Evolutionary conservation across 2,113 vertebrate genomes (phyloP).

Genomic region (Chaenocephalus aceratus): DNA sequence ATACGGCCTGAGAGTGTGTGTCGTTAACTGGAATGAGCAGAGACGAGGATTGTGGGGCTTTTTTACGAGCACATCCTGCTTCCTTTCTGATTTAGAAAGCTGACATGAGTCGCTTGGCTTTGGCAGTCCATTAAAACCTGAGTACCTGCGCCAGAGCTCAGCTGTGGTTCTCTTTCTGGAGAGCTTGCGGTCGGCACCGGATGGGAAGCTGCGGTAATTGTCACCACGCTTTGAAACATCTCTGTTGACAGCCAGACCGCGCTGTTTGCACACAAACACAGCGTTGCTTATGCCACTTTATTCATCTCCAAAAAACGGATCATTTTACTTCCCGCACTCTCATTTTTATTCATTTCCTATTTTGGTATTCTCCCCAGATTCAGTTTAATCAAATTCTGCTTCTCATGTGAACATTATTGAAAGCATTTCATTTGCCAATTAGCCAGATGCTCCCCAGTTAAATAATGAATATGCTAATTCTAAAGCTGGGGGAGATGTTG

Average conservation of each 20-base stretch:
- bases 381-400: constrained; percentile 76
- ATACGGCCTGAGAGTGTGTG: constrained; percentile 60
- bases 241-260: constrained; percentile 23
- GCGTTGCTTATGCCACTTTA: constrained; percentile 34
- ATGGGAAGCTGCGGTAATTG: constrained; percentile 25
- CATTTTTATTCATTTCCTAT: constrained; percentile 62
- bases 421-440: constrained; percentile 81
- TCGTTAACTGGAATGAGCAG: constrained; percentile 74
- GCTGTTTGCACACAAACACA: constrained; percentile 56
- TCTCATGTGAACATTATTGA: constrained; percentile 75
- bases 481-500: constrained; percentile 76
- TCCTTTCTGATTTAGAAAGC: constrained; percentile 75
- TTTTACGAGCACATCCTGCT: constrained; percentile 67
- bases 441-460: constrained; percentile 78
- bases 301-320: constrained; percentile 35
- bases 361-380: constrained; percentile 70
- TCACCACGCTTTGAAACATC: constrained; percentile 24
- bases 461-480: constrained; percentile 82
- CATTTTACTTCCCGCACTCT: constrained; percentile 18
- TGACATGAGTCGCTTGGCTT: constrained; percentile 63
- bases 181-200: neutral
- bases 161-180: constrained; percentile 11
- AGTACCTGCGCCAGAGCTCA: constrained; percentile 50
- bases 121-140: constrained; percentile 65
- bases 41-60: constrained; percentile 55